phyloP scores from a whole-genome alignment of 2,888 invertebrate species.

The Noctua fimbriata region DNA sequence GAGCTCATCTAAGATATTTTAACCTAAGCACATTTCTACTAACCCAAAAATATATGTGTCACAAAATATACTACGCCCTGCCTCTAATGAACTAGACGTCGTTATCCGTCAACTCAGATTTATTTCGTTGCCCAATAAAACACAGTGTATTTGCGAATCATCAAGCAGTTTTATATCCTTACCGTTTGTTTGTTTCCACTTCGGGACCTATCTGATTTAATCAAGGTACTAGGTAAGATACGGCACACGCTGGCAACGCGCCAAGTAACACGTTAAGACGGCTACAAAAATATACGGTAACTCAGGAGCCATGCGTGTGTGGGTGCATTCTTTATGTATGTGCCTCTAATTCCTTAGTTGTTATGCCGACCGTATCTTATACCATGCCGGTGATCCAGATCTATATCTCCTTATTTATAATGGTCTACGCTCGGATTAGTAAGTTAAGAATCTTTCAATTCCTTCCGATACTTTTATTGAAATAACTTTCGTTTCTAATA shows the following conservation, averaged over 20 bases:
- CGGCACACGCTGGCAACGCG: conserved; percentile 74
- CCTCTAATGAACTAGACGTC: conserved; percentile 58
- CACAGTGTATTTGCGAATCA: conserved; percentile 69
- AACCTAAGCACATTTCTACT: neutral
- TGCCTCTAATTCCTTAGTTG: conserved; percentile 53
- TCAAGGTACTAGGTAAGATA: conserved; percentile 74
- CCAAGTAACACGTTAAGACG: conserved; percentile 78
- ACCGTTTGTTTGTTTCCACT: conserved; percentile 76
- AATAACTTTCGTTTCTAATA: conserved; percentile 58
- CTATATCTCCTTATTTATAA: conserved; percentile 65
- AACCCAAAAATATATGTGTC: conserved; percentile 11
- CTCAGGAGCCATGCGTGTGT: conserved; percentile 42
- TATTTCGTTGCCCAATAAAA: conserved; percentile 64
- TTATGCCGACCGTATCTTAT: conserved; percentile 46
- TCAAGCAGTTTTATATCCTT: conserved; percentile 72
- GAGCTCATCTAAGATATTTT: neutral
- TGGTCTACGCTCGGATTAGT: conserved; percentile 59
- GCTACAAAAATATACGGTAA: conserved; percentile 68
- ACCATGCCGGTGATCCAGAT: conserved; percentile 53
- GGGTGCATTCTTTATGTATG: conserved; percentile 15
- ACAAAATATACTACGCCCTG: conserved; percentile 8
- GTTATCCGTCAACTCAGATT: conserved; percentile 64
- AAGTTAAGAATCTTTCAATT: conserved; percentile 60
- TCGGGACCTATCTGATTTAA: conserved; percentile 75
- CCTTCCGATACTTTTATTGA: conserved; percentile 44